Percentiles rank a stretch among this genome's conserved stretches.
Conservation (phyloP, 2,888 invertebrate species). For the Dicycla oo region DNA sequence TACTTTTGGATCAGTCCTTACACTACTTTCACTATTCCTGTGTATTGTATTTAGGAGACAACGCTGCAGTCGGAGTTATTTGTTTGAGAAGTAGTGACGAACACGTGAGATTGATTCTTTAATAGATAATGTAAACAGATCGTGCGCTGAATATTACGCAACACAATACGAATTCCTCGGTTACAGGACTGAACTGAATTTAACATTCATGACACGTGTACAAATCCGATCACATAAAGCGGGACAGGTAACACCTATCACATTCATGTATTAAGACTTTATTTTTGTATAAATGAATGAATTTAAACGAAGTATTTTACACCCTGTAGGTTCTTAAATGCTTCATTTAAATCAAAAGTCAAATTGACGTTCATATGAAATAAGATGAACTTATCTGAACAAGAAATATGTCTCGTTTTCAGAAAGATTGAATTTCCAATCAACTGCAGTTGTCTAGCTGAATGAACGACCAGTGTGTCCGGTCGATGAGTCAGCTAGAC, state of each 20-base stretch:
- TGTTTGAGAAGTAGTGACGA: not conserved
- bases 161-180: not conserved
- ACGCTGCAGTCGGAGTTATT: not conserved
- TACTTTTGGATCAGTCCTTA: no score
- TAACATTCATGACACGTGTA: not conserved
- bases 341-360: not conserved
- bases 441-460: not conserved
- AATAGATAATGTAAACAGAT: not conserved
- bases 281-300: not conserved
- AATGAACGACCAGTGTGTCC: not conserved
- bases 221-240: not conserved
- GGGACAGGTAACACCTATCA: no score
- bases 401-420: not conserved
- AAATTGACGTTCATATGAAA: not conserved
- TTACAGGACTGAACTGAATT: not conserved
- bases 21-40: not conserved
- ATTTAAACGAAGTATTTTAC: no score
- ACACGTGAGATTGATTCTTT: not conserved
- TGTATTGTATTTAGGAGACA: not conserved
- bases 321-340: not conserved
- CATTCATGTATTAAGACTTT: not conserved
- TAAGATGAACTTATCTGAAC: not conserved
- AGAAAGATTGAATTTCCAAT: not conserved
- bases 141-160: not conserved
- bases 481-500: not conserved